Conservation (phyloP, 2,113 vertebrate genomes). For the Onychostruthus taczanowskii region DNA sequence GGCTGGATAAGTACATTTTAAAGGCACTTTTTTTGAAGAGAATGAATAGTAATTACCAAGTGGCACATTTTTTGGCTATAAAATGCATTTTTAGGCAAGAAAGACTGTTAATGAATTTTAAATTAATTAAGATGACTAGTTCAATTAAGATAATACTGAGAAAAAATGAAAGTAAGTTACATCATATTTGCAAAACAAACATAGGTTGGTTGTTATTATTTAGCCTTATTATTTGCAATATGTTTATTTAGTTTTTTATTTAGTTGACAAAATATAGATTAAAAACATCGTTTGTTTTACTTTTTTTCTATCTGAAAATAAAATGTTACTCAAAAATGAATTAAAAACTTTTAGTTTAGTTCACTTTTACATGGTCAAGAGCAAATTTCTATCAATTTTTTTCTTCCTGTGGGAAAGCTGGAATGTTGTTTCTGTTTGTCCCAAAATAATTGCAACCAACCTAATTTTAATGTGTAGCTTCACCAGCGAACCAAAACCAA, state of each 20-base stretch:
- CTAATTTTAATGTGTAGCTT: background rate
- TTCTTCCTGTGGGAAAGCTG: background rate
- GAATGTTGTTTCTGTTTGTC: background rate
- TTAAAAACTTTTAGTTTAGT: background rate
- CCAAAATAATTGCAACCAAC: background rate
- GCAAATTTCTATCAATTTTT: background rate
- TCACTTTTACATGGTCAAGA: background rate
- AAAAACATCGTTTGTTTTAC: background rate
- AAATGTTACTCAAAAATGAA: accelerated
- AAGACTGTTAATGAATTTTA: background rate
- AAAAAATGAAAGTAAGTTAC: background rate
- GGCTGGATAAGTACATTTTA: background rate
- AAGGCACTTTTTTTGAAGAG: background rate
- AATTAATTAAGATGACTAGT: background rate
- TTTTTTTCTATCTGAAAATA: background rate
- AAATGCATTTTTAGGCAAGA: background rate
- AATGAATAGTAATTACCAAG: background rate
- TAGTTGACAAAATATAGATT: background rate
- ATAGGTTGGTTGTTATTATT: background rate
- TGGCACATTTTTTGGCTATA: background rate
- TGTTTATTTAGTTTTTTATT: background rate
- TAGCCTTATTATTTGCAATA: background rate
- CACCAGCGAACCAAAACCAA: background rate
- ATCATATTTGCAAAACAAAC: background rate
- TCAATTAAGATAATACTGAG: background rate